These are phyloP conservation scores for Onychomys arenicola DNA, from an alignment of 2,797 vertebrate genomes.

Conservation along the genomic window DNA sequence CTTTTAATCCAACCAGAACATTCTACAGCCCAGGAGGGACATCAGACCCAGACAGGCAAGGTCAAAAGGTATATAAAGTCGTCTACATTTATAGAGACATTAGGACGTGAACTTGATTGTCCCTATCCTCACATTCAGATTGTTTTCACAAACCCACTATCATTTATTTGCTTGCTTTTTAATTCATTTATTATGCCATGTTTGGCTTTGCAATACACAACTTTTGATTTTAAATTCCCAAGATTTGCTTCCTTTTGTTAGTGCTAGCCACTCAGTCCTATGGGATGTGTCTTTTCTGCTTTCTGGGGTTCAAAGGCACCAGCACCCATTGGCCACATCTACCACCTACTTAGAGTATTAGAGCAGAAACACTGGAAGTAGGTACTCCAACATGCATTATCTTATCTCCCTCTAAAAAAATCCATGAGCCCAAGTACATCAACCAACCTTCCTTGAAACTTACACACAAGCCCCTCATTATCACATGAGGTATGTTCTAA, in stretches of 20 bases:
- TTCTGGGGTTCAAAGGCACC: neutral
- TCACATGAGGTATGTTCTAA: neutral
- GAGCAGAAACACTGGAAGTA: neutral
- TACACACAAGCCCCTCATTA: neutral
- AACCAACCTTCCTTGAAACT: neutral
- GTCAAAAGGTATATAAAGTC: neutral
- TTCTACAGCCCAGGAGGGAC: neutral
- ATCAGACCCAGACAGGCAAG: conserved; percentile 9
- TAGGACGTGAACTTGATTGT: neutral
- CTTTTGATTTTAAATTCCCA: neutral
- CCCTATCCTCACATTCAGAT: neutral
- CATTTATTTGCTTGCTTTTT: neutral
- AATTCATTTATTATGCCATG: neutral
- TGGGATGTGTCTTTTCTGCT: neutral
- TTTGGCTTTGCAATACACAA: neutral
- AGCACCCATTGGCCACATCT: neutral
- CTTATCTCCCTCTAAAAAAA: neutral
- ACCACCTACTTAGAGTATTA: neutral
- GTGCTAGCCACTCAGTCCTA: neutral
- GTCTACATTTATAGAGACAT: neutral
- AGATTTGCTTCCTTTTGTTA: neutral
- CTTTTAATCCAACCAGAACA: conserved; percentile 58
- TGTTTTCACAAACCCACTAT: neutral
- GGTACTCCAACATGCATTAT: no score
- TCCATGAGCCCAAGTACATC: neutral